Conservation (phyloP, 2,888 invertebrate genomes). For the Noctua comes region DNA sequence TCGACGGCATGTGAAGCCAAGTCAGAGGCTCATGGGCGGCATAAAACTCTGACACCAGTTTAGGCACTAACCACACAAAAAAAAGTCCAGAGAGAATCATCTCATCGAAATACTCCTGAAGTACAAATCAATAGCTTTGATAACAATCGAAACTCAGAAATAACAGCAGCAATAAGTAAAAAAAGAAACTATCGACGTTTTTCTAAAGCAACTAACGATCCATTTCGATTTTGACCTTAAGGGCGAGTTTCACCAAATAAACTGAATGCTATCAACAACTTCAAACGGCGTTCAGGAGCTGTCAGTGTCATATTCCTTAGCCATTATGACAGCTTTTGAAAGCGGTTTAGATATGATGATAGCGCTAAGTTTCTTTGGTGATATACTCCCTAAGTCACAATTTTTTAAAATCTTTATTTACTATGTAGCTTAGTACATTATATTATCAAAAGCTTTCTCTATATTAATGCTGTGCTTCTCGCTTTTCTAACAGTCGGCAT, state of each 20-base stretch:
- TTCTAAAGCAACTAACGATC: neutral
- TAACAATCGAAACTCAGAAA: neutral
- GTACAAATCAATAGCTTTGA: neutral
- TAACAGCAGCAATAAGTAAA: neutral
- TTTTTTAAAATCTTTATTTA: neutral
- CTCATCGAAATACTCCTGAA: neutral
- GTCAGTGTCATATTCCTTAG: neutral
- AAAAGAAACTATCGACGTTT: neutral
- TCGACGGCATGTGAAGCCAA: too few relatives aligned
- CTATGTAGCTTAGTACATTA: conserved; percentile 15
- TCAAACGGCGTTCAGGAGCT: neutral
- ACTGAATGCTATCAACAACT: neutral
- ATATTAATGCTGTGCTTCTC: conserved; percentile 70
- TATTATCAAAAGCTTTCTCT: conserved; percentile 53
- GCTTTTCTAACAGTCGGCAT: conserved; percentile 86
- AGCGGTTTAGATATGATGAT: neutral
- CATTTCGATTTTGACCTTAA: neutral
- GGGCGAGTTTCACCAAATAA: neutral
- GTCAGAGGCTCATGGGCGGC: too few relatives aligned
- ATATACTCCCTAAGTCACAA: neutral
- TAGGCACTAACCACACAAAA: too few relatives aligned
- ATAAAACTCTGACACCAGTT: too few relatives aligned
- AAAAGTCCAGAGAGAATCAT: neutral
- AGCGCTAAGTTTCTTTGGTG: neutral
- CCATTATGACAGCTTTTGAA: neutral